A percentile compares a stretch with the other conserved stretches of the same genome.
phyloP scores from a whole-genome alignment of 2,797 vertebrate species.

The Chrysolophus pictus region DNA sequence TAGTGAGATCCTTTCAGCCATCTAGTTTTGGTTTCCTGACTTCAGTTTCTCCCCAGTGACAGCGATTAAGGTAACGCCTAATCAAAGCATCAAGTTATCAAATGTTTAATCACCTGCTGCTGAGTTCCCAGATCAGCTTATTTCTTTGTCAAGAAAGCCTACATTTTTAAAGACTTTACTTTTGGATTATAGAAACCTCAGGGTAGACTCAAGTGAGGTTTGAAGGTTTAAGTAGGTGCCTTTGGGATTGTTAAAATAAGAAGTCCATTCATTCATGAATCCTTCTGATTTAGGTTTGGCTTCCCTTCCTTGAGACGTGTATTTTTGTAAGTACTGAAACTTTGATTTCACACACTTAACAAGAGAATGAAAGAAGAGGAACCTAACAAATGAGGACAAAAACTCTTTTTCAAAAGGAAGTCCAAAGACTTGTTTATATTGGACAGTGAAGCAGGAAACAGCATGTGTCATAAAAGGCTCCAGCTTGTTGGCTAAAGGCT shows the following conservation, averaged over 20 bases:
- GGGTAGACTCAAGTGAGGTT: background rate
- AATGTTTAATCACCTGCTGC: background rate
- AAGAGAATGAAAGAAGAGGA: conserved; percentile 16
- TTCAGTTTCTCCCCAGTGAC: background rate
- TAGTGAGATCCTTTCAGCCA: background rate
- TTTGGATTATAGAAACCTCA: conserved; percentile 33
- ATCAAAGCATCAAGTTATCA: conserved; percentile 29
- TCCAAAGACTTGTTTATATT: conserved; percentile 21
- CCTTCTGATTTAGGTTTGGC: conserved; percentile 8
- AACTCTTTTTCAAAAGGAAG: background rate
- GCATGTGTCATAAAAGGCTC: conserved; percentile 13
- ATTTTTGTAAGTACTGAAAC: conserved; percentile 52
- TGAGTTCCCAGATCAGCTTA: background rate
- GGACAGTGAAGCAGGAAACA: background rate
- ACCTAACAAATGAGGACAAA: conserved; percentile 8
- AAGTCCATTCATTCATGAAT: background rate
- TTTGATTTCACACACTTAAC: conserved; percentile 29
- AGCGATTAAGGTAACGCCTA: background rate
- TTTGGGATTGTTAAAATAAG: conserved; percentile 42
- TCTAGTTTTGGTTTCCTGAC: background rate
- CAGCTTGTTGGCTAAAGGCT: background rate
- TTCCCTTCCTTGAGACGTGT: conserved; percentile 35
- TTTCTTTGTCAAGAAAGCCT: conserved; percentile 31
- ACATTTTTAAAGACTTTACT: background rate
- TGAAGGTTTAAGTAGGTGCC: background rate